Conservation (phyloP, 2,797 vertebrate species). For the Bradypodion pumilum region DNA sequence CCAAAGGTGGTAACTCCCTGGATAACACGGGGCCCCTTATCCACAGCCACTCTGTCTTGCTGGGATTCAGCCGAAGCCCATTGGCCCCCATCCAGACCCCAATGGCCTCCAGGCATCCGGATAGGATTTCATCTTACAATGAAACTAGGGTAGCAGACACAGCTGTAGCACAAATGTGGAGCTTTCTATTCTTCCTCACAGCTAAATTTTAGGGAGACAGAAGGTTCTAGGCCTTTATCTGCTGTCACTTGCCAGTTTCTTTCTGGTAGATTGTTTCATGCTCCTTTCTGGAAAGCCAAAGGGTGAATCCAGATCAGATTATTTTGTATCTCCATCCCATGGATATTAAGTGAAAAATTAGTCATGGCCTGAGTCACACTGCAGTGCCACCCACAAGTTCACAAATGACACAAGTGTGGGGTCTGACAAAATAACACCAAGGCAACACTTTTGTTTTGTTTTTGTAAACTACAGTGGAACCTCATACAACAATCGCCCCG, state of each 20-base stretch:
- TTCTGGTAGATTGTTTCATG: not conserved
- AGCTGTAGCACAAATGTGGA: not conserved
- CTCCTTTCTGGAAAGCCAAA: not conserved
- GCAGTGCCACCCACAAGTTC: not conserved
- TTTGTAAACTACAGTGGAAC: too few relatives aligned
- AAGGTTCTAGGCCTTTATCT: conserved; percentile 21
- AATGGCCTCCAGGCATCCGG: too few relatives aligned
- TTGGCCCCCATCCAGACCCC: too few relatives aligned
- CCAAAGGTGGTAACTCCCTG: too few relatives aligned
- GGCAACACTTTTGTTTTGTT: too few relatives aligned
- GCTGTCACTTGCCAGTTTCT: conserved; percentile 28
- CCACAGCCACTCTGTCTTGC: too few relatives aligned
- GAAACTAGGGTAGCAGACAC: conserved; percentile 38
- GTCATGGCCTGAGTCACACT: not conserved
- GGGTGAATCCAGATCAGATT: not conserved
- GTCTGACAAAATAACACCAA: not conserved
- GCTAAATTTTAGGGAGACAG: conserved; percentile 33
- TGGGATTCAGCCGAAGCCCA: too few relatives aligned
- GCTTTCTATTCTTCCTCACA: not conserved
- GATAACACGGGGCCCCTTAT: too few relatives aligned
- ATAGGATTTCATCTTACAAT: conserved; percentile 41
- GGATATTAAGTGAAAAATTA: too few relatives aligned
- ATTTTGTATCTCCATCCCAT: too few relatives aligned
- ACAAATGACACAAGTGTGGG: not conserved
- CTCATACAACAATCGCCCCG: too few relatives aligned